These are phyloP conservation scores for Columba guinea DNA, from an alignment of 2,797 vertebrate species.

Conservation along the genomic window DNA sequence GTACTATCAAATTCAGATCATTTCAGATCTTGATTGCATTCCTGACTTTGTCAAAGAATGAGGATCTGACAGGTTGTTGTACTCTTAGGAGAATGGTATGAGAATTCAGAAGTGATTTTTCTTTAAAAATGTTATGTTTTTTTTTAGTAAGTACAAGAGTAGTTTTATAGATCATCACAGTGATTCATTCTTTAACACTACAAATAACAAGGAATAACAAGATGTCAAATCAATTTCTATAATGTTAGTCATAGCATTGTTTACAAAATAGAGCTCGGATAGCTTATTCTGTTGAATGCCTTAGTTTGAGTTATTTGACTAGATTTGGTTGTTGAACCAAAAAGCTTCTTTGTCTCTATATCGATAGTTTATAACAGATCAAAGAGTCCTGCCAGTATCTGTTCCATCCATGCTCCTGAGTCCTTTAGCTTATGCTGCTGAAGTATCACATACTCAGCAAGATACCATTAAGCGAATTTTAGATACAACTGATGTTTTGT, in stretches of 20 bases:
- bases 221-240: background rate
- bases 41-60: background rate
- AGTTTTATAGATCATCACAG: background rate
- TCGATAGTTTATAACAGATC: background rate
- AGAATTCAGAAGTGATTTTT: background rate
- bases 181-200: background rate
- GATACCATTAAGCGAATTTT: background rate
- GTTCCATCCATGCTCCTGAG: background rate
- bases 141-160: background rate
- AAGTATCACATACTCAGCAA: background rate
- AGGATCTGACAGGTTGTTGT: background rate
- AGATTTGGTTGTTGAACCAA: background rate
- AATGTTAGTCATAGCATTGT: background rate
- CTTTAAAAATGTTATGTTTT: background rate
- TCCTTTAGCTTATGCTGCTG: background rate
- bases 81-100: background rate
- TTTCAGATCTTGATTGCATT: background rate
- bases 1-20: background rate
- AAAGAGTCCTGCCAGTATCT: background rate
- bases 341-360: background rate
- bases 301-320: background rate
- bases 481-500: background rate
- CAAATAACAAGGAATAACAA: background rate
- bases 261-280: background rate
- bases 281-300: background rate